Percentiles rank a stretch among this genome's conserved stretches.
Conservation (phyloP, 2,113 vertebrate species). For the Thalassarche chlororhynchos region DNA sequence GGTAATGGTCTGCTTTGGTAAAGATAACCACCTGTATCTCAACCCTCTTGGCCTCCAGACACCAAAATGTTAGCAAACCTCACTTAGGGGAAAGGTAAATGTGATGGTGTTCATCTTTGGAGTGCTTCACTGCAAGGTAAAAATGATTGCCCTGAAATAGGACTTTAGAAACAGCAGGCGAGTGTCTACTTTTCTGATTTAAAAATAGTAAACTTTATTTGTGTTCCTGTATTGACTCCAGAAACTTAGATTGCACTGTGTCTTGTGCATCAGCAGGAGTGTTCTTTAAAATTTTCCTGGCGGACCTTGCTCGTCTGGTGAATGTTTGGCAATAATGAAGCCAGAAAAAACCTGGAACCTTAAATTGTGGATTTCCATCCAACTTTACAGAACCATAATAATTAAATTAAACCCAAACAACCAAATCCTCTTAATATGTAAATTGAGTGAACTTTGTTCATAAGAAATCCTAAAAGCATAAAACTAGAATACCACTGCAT, state of each 20-base stretch:
- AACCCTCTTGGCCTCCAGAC: not conserved
- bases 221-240: not conserved
- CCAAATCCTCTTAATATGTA: not conserved
- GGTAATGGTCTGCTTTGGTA: not conserved
- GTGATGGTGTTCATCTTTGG: not conserved
- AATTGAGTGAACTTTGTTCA: not conserved
- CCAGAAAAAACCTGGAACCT: not conserved
- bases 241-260: not conserved
- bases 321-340: not conserved
- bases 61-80: not conserved
- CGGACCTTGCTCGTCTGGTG: not conserved
- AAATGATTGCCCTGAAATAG: not conserved
- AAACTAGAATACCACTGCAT: not conserved
- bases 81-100: not conserved
- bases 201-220: not conserved
- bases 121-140: not conserved
- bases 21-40: not conserved
- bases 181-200: not conserved
- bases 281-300: not conserved
- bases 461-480: not conserved
- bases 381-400: not conserved
- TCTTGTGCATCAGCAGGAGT: not conserved
- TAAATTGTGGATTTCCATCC: not conserved
- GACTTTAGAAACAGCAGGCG: not conserved
- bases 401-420: not conserved